Evolutionary conservation across 2,797 vertebrate species (phyloP), one percentile per base, ranked within the genome.

Genomic region (Fistularia commersonii): DNA sequence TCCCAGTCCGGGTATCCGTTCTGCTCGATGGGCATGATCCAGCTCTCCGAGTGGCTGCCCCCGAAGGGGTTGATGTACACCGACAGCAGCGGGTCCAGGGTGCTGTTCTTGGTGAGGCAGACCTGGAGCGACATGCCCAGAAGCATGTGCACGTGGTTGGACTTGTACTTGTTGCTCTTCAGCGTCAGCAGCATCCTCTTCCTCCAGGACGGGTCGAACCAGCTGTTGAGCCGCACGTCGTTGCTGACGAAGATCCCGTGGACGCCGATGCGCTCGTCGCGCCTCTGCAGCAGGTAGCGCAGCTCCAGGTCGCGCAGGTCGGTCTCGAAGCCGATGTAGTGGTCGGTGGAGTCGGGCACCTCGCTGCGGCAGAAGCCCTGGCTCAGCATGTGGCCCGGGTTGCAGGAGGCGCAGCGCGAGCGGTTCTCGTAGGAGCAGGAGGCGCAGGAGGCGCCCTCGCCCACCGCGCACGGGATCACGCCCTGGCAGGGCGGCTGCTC

Each of bases 21-120:
- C 87, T 98, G 95, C 13, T 92, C 93, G 50, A 96, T 93, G 67
- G 96, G 96, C 95, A 99, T 95, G 83, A 95, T 94, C 96, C 96
- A 98, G 69, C 97, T 99, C 88, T 99, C 97, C 0, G 97, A 98
- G 84, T 99, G 97, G 79, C 97, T 98, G n/a, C 95, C 97, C 43
- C 97, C 97, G 32, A 99, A 99, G 0, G 97, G 97, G 59, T 99
- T 99, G 83, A 98, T 87, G 0, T 98, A 98, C 62, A 99, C 91
- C 0, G 97, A 96, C 73, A 98, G 72, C 79, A 95, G 79, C 0
- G 97, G 97, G 79, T 98, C 96, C 62, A 99, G 87, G 8, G 95
- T 98, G 89, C 93, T 99, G 90, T 99, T 99, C 79, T 95, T 97
- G 64, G 95, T 99, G 71, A 96, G 90, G 89, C 97, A 99, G 78